Evolutionary conservation across 2,113 vertebrate genomes (phyloP).

Genomic region (Grammomys surdaster): DNA sequence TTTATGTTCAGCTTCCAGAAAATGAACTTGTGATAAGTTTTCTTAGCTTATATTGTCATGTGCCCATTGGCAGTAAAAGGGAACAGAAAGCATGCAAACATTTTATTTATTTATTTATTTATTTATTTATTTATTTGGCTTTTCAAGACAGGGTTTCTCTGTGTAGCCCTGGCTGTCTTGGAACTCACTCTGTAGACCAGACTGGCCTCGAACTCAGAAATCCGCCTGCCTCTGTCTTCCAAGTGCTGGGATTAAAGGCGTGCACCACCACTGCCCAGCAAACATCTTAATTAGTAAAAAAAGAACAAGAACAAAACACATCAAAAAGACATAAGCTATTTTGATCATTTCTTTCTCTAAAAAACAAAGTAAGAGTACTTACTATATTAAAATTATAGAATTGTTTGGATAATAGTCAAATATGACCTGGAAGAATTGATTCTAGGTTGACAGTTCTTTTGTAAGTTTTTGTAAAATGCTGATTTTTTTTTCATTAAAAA

Average conservation of each 20-base stretch:
- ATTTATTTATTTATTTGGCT: no score
- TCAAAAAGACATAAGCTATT: not conserved
- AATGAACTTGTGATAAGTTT: not conserved
- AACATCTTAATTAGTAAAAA: not conserved
- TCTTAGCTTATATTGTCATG: not conserved
- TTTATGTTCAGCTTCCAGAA: conserved; percentile 10
- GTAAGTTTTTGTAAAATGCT: not conserved
- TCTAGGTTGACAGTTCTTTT: not conserved
- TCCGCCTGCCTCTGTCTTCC: no score
- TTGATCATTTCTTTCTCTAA: not conserved
- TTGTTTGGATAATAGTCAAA: not conserved
- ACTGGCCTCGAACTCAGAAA: no score
- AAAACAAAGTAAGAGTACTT: not conserved
- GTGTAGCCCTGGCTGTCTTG: no score
- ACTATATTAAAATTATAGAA: not conserved
- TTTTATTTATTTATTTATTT: not conserved
- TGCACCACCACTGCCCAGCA: no score
- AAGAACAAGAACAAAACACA: not conserved
- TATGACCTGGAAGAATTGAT: not conserved
- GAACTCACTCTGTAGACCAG: no score
- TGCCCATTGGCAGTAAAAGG: not conserved
- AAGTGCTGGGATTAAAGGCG: no score
- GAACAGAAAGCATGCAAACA: not conserved
- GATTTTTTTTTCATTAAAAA: not conserved
- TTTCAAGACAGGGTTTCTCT: no score